phyloP scores from a whole-genome alignment of 2,797 vertebrate species.

The Philypnodon macrostomus region DNA sequence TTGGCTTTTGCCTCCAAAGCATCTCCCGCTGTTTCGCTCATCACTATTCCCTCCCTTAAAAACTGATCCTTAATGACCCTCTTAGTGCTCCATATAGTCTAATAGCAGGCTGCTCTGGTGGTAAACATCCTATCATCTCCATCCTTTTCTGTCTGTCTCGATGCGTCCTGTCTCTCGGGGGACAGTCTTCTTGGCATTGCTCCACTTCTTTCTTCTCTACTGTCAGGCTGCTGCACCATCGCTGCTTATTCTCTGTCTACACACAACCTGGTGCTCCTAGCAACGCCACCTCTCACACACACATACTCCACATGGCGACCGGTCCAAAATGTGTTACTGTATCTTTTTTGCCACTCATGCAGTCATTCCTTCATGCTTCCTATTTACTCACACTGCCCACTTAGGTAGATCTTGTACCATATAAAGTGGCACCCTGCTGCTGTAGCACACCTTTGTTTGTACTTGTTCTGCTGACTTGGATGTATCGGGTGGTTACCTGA shows the following conservation, averaged over 20 bases:
- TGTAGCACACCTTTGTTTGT: too few relatives aligned
- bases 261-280: slow-evolving; percentile 76
- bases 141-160: slow-evolving; percentile 57
- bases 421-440: too few relatives aligned
- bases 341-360: slow-evolving; percentile 40
- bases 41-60: slow-evolving; percentile 48
- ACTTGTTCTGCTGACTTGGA: too few relatives aligned
- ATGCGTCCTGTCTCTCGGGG: slow-evolving; percentile 67
- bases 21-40: slow-evolving; percentile 59
- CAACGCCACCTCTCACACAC: slow-evolving; percentile 68
- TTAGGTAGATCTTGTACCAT: too few relatives aligned
- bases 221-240: slow-evolving; percentile 67
- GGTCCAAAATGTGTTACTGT: slow-evolving; percentile 46
- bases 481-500: too few relatives aligned
- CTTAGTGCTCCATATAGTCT: slow-evolving; percentile 22
- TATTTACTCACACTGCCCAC: too few relatives aligned
- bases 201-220: slow-evolving; percentile 77
- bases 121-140: slow-evolving; percentile 52
- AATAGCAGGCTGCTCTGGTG: slow-evolving; percentile 30
- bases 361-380: too few relatives aligned
- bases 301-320: slow-evolving; percentile 53
- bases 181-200: slow-evolving; percentile 78
- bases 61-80: slow-evolving; percentile 35
- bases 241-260: slow-evolving; percentile 63
- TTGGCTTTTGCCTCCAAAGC: slow-evolving; percentile 30